Percentiles rank a stretch among this genome's conserved stretches.
phyloP scores from a whole-genome alignment of 2,113 vertebrate species.

The Turdus rufiventris region DNA sequence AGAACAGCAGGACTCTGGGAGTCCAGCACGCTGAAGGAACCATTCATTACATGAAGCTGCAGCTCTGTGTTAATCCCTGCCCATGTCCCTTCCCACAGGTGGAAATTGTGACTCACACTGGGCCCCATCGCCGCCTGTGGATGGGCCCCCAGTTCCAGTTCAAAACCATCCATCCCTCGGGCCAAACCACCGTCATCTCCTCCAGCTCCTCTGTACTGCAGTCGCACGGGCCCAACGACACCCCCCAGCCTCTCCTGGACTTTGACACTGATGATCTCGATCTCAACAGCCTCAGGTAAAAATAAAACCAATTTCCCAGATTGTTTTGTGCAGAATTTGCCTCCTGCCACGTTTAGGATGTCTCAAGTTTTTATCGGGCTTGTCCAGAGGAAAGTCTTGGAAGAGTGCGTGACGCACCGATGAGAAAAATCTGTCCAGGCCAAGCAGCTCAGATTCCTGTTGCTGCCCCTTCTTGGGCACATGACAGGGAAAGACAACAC shows the following conservation, averaged over 20 bases:
- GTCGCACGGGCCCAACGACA: conserved; percentile 89
- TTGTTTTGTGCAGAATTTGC: background rate
- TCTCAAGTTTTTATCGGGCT: background rate
- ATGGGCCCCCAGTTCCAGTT: conserved; percentile 99
- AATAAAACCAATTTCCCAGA: background rate
- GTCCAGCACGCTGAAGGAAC: fast-evolving
- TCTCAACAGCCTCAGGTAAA: conserved; percentile 94
- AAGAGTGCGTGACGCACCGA: fast-evolving
- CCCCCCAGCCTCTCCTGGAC: conserved; percentile 92
- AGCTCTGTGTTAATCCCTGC: background rate
- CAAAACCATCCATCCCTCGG: conserved; percentile 97
- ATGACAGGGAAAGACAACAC: background rate
- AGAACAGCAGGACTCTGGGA: background rate
- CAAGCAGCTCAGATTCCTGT: background rate
- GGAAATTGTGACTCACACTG: conserved; percentile 97
- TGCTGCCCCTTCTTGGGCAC: background rate
- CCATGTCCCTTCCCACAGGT: conserved; percentile 79
- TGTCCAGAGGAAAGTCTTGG: background rate
- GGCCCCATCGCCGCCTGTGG: conserved; percentile 94
- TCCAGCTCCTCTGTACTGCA: conserved; percentile 97
- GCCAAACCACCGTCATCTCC: conserved; percentile 96
- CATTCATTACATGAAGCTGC: fast-evolving
- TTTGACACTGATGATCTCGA: conserved; percentile 96
- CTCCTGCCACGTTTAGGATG: background rate
- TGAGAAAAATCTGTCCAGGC: background rate